Conservation (phyloP, 2,113 vertebrate species). For the Lanius ludovicianus region DNA sequence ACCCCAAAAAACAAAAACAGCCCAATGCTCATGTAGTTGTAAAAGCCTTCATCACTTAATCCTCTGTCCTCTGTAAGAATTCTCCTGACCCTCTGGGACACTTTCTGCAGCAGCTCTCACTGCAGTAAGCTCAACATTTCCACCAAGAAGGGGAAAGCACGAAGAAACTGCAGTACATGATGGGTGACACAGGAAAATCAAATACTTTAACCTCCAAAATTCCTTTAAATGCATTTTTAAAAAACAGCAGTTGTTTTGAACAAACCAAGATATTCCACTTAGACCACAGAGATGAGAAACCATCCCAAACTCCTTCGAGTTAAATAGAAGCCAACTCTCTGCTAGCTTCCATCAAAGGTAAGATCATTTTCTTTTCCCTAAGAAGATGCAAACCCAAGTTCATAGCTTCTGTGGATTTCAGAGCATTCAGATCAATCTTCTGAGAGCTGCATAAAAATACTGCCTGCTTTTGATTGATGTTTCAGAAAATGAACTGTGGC, state of each 20-base stretch:
- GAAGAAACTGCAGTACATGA: neutral
- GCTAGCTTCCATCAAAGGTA: neutral
- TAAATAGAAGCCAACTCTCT: neutral
- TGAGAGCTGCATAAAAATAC: neutral
- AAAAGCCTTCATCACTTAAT: conserved; percentile 43
- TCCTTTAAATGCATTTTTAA: neutral
- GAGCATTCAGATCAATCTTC: neutral
- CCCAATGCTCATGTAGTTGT: neutral
- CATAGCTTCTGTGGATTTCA: neutral
- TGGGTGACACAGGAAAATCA: neutral
- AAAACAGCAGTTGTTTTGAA: neutral
- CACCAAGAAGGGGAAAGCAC: conserved; percentile 28
- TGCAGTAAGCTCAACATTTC: neutral
- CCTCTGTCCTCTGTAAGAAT: conserved; percentile 4
- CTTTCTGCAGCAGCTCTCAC: neutral
- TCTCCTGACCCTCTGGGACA: conserved; percentile 29
- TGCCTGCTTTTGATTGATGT: neutral
- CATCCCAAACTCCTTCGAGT: neutral
- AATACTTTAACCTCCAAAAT: neutral
- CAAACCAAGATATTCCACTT: neutral
- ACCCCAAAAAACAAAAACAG: neutral
- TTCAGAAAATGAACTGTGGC: neutral
- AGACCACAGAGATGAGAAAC: neutral
- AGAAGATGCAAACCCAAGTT: neutral
- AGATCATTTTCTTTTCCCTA: neutral